Base-by-base conservation (phyloP, 2,888 invertebrate species). In the Drosophila demipolita region DNA sequence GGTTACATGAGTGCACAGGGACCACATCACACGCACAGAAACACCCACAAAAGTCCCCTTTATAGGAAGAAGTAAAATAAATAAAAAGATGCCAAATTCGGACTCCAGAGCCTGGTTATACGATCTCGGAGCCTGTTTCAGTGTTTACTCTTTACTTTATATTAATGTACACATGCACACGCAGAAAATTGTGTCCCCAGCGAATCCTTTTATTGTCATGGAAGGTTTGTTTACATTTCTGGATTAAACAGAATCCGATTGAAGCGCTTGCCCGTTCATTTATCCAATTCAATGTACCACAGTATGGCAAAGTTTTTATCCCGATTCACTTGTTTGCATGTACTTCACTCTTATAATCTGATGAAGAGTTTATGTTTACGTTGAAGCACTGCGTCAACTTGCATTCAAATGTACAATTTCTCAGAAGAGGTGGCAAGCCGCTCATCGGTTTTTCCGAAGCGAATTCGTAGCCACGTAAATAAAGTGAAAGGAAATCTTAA, bases 81-180 rank as follows among this genome's bases (percentile, higher is more conserved):
- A 42, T 42, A 45, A 52, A 45, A 33, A 54, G 35, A 32, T 20
- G 52, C 53, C 32, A 42, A 53, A 20, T 52, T 52, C 20, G 40
- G 55, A 32, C 60, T n/a, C 12, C 26, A 35, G 20, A 54, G 60
- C 17, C 3, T 42, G n/a, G 3, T n/a, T 40, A 40, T n/a, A 65
- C 49, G 66, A 59, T 65, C 67, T 63, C 15, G 33, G 49, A 63
- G 61, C 32, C 64, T 66, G 63, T 63, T 73, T 81, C 38, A 66
- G 48, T 87, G 78, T 78, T 67, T 79, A 64, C 69, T 61, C 55
- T 68, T 52, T 32, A 60, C 40, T 64, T 73, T 81, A 69, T 70
- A 87, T 80, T 83, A 83, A 73, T 80, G 83, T 81, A 62, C 59
- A 64, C 71, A 65, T 70, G 72, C 77, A 71, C 62, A 49, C 66